Evolutionary conservation across 2,888 invertebrate genomes (phyloP).

Genomic region (Horisme vitalbata): DNA sequence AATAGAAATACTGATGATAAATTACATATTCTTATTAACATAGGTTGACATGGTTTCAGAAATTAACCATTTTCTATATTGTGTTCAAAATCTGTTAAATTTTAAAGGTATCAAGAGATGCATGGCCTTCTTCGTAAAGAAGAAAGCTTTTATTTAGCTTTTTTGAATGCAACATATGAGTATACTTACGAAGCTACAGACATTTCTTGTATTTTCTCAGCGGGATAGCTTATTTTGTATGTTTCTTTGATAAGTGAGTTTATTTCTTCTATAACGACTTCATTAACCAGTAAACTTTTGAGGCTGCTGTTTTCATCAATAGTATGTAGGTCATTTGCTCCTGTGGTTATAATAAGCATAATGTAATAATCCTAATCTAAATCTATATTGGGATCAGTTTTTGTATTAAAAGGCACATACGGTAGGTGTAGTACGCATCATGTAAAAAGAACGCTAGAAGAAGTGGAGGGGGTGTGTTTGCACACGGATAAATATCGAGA

Average conservation of each 20-base stretch:
- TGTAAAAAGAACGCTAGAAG: no score
- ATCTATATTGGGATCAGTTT: no score
- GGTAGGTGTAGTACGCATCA: no score
- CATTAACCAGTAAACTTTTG: slow-evolving; percentile 31
- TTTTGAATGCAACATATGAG: neutral
- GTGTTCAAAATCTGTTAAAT: no score
- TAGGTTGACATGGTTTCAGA: no score
- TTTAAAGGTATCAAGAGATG: no score
- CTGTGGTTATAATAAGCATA: slow-evolving; percentile 23
- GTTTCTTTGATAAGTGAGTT: slow-evolving; percentile 36
- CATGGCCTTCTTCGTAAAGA: neutral
- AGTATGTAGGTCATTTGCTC: slow-evolving; percentile 33
- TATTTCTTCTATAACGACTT: slow-evolving; percentile 37
- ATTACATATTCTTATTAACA: no score
- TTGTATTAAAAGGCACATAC: no score
- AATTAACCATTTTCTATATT: no score
- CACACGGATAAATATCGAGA: no score
- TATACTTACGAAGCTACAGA: slow-evolving; percentile 48
- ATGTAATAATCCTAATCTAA: no score
- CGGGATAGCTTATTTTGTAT: slow-evolving; percentile 29
- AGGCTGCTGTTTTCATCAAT: slow-evolving; percentile 33
- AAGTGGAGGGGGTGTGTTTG: no score
- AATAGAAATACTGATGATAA: neutral
- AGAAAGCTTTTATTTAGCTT: neutral
- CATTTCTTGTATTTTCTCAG: slow-evolving; percentile 31